These are phyloP conservation scores for Uria aalge DNA, from an alignment of 2,113 vertebrate species.

Conservation along the genomic window DNA sequence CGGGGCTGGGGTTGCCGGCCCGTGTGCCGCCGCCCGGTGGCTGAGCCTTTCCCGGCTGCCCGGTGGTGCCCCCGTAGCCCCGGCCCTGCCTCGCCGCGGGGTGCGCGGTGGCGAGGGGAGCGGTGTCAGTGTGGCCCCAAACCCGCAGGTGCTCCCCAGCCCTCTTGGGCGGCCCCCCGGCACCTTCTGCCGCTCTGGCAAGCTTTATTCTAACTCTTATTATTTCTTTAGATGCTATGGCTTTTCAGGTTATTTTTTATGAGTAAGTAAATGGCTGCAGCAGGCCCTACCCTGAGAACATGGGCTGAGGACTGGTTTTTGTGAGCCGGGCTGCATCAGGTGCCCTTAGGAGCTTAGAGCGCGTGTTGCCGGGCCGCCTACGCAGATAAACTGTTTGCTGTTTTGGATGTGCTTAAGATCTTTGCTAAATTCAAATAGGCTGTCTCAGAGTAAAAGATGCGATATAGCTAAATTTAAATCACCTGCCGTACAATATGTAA, in stretches of 20 bases:
- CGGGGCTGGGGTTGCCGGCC: not conserved
- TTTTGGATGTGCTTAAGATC: not conserved
- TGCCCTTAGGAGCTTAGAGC: accelerated
- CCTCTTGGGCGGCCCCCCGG: not conserved
- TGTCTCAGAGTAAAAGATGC: accelerated
- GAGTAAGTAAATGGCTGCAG: accelerated
- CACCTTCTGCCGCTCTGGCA: accelerated
- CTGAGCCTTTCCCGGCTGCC: not conserved
- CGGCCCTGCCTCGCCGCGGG: accelerated
- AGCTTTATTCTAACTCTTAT: accelerated
- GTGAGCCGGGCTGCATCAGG: not conserved
- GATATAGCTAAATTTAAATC: no score
- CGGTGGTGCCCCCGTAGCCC: no score
- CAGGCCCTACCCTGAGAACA: accelerated
- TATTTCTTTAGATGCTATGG: accelerated
- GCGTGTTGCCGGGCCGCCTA: accelerated
- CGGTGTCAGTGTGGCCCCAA: accelerated
- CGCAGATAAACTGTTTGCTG: no score
- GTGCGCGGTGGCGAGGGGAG: accelerated
- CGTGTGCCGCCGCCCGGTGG: not conserved
- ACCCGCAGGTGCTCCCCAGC: accelerated
- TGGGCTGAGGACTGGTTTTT: no score
- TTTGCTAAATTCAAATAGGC: not conserved
- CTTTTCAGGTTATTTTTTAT: not conserved
- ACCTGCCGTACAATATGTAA: accelerated